These are phyloP conservation scores for Drosophila tristis DNA, from an alignment of 1,140 invertebrate species.

Conservation along the genomic window DNA sequence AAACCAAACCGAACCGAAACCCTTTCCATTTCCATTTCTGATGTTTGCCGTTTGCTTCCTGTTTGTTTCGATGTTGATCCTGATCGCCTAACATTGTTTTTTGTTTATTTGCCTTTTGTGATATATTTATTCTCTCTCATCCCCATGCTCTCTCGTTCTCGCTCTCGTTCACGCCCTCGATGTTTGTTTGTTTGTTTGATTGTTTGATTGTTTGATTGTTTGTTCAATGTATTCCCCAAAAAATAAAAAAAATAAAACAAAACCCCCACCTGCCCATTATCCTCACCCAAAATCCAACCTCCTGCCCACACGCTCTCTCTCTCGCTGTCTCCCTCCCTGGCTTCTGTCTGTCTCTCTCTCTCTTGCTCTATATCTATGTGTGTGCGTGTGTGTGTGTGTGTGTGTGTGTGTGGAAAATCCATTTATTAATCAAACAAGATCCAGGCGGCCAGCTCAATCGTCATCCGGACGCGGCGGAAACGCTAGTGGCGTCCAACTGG, in stretches of 20 bases:
- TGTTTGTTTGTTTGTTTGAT: slow-evolving; percentile 13
- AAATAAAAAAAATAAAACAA: not conserved
- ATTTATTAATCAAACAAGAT: slow-evolving; percentile 84
- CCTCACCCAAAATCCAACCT: not conserved
- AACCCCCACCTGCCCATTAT: not conserved
- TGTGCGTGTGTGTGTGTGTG: slow-evolving; percentile 24
- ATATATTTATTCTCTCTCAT: no score
- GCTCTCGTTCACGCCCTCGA: not conserved
- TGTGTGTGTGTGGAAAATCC: slow-evolving; percentile 61
- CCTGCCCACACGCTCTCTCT: slow-evolving; percentile 6
- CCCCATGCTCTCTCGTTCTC: not conserved
- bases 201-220: slow-evolving; percentile 41
- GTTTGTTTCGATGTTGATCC: slow-evolving; percentile 29
- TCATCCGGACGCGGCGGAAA: slow-evolving; percentile 70
- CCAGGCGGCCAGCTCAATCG: slow-evolving; percentile 80
- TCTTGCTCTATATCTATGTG: slow-evolving; percentile 30
- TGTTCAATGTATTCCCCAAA: slow-evolving; percentile 16
- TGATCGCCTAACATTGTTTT: slow-evolving; percentile 11
- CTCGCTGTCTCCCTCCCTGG: slow-evolving; percentile 5
- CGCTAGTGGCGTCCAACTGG: slow-evolving; percentile 67
- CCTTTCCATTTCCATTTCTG: not conserved
- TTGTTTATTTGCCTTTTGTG: slow-evolving; percentile 1
- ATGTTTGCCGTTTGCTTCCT: slow-evolving; percentile 12
- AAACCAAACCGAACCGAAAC: no score
- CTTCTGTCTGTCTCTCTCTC: slow-evolving; percentile 20